Conservation (phyloP, 1,140 invertebrate species). For the Leptopilina boulardi region DNA sequence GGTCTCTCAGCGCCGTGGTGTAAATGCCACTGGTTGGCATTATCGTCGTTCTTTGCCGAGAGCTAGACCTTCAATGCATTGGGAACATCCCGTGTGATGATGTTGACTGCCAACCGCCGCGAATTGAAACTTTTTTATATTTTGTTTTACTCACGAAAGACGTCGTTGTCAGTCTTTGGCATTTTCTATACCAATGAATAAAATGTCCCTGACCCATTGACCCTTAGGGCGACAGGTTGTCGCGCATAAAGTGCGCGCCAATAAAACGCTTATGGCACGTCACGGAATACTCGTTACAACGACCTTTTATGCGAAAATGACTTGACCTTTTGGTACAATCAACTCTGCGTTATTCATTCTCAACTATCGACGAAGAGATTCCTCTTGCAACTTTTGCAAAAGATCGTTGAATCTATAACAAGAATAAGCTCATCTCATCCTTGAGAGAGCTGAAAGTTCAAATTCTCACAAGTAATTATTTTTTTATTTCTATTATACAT, state of each 20-base stretch:
- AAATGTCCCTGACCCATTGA: slow-evolving; percentile 68
- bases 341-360: slow-evolving; percentile 39
- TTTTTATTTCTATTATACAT: too few species aligned
- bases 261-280: slow-evolving; percentile 9
- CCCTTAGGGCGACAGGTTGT: slow-evolving; percentile 60
- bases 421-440: not conserved
- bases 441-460: not conserved
- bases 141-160: not conserved
- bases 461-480: not conserved
- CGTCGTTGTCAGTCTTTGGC: slow-evolving; percentile 26
- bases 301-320: slow-evolving; percentile 58
- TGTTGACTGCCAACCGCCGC: slow-evolving; percentile 57
- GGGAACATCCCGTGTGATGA: slow-evolving; percentile 58
- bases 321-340: slow-evolving; percentile 54
- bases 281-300: slow-evolving; percentile 39
- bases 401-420: slow-evolving; percentile 24
- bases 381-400: not conserved
- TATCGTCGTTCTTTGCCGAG: slow-evolving; percentile 64
- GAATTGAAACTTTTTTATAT: slow-evolving; percentile 40
- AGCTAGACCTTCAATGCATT: slow-evolving; percentile 70
- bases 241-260: slow-evolving; percentile 48
- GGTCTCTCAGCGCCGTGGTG: slow-evolving; percentile 66
- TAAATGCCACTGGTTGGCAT: slow-evolving; percentile 77
- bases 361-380: not conserved
- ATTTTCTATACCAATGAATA: slow-evolving; percentile 27